These are phyloP conservation scores for Sycobia sp. DNA, from an alignment of 1,140 invertebrate genomes.

Conservation along the genomic window DNA sequence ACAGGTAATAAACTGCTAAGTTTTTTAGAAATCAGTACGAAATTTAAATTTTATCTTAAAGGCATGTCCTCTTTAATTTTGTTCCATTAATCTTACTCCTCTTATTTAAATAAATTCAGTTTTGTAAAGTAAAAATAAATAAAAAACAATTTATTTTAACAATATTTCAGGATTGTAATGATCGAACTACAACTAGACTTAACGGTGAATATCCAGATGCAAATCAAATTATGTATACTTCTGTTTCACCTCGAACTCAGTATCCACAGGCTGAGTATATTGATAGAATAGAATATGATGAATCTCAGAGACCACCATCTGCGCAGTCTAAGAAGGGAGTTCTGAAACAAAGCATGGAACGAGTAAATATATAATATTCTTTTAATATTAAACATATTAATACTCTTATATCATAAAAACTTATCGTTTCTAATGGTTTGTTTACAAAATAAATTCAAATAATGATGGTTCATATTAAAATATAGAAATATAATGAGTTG, in stretches of 20 bases:
- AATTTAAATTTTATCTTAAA: neutral
- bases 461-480: neutral
- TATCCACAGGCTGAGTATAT: constrained; percentile 44
- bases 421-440: neutral
- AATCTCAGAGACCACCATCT: constrained; percentile 36
- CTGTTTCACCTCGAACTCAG: constrained; percentile 48
- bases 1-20: constrained; percentile 44
- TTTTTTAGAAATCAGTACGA: neutral
- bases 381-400: too few relatives aligned
- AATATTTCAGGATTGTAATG: constrained; percentile 49
- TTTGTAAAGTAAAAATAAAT: neutral
- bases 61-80: neutral
- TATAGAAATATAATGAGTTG: too few relatives aligned
- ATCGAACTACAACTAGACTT: constrained; percentile 43
- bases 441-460: neutral
- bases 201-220: constrained; percentile 50
- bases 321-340: constrained; percentile 38
- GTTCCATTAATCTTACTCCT: neutral
- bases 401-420: too few relatives aligned
- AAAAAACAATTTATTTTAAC: neutral
- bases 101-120: neutral
- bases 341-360: constrained; percentile 44
- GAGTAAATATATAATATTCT: constrained; percentile 36
- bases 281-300: constrained; percentile 49
- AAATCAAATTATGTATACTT: constrained; percentile 44